These are phyloP conservation scores for Eupelmus urozonus DNA, from an alignment of 2,888 invertebrate species.

Conservation along the genomic window DNA sequence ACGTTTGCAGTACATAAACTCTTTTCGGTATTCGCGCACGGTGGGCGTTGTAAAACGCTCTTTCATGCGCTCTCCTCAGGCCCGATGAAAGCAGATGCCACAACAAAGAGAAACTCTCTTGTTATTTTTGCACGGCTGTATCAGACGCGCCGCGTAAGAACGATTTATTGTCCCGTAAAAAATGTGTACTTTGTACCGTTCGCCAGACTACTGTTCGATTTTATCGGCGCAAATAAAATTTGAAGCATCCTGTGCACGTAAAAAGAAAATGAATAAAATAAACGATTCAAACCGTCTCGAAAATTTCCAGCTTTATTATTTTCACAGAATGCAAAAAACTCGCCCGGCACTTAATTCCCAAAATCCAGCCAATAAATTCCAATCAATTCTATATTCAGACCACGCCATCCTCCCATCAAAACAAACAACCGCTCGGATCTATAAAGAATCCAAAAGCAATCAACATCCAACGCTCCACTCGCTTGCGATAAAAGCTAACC, in stretches of 20 bases:
- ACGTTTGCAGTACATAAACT: neutral
- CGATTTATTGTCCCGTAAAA: conserved; percentile 1
- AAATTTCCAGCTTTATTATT: no score
- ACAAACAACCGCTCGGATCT: neutral
- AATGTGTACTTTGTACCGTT: no score
- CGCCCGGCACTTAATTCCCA: neutral
- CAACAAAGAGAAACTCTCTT: conserved; percentile 12
- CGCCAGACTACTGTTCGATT: neutral
- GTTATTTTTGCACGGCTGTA: conserved; percentile 18
- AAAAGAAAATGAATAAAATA: no score
- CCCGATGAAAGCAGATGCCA: conserved; percentile 24
- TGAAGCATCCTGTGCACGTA: no score
- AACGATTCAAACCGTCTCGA: no score
- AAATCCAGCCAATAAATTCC: conserved; percentile 1
- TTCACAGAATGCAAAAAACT: no score
- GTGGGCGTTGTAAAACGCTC: conserved; percentile 20
- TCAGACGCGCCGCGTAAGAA: neutral
- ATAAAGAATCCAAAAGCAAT: conserved; percentile 25
- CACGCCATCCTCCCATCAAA: neutral
- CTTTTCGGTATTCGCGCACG: neutral
- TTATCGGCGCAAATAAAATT: neutral
- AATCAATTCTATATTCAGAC: conserved; percentile 17
- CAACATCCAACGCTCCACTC: neutral
- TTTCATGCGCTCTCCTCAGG: conserved; percentile 24
- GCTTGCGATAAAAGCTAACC: no score